These are phyloP conservation scores for Cebuella pygmaea DNA, from an alignment of 2,797 vertebrate genomes.

Conservation along the genomic window DNA sequence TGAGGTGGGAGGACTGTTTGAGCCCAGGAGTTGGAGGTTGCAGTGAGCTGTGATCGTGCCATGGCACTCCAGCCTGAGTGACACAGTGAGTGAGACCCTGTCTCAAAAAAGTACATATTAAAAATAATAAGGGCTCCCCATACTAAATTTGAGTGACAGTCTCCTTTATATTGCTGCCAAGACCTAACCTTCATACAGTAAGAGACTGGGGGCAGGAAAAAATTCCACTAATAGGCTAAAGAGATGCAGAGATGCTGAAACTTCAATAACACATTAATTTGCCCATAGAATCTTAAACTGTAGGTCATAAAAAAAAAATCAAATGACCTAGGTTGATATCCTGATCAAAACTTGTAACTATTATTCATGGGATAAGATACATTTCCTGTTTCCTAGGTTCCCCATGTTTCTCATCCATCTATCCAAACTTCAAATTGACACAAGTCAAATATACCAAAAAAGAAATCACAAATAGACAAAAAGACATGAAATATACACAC, in stretches of 20 bases:
- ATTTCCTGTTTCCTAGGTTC: slow-evolving; percentile 27
- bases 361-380: slow-evolving; percentile 23
- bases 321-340: background rate
- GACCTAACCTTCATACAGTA: background rate
- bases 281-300: background rate
- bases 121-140: background rate
- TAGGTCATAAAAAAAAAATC: slow-evolving; percentile 35
- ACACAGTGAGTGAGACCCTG: background rate
- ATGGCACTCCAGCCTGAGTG: background rate
- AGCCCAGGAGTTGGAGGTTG: background rate
- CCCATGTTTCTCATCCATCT: background rate
- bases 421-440: slow-evolving; percentile 43
- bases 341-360: slow-evolving; percentile 23
- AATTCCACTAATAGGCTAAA: slow-evolving; percentile 36
- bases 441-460: slow-evolving; percentile 42
- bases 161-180: background rate
- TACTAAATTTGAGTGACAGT: background rate
- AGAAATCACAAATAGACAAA: background rate
- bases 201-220: background rate
- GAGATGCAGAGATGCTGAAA: background rate
- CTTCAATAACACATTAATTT: slow-evolving; percentile 37
- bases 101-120: background rate
- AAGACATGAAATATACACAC: background rate
- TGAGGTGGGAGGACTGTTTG: background rate
- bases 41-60: background rate